Evolutionary conservation across 1,140 invertebrate genomes (phyloP).

Genomic region (Zeugodacus cucurbitae): DNA sequence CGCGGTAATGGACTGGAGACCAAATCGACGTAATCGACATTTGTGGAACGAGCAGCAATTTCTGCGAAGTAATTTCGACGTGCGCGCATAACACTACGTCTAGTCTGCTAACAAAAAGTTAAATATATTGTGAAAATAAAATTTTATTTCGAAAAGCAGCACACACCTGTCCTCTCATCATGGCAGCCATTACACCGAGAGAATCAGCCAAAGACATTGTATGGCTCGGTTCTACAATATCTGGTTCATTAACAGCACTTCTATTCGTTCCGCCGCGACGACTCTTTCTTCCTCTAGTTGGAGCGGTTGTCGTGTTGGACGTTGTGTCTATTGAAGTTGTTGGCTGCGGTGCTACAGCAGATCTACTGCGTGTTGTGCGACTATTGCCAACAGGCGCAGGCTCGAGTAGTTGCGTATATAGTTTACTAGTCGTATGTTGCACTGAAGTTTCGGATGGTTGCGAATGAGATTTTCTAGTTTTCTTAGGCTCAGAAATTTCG

Average conservation of each 20-base stretch:
- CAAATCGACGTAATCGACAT: constrained; percentile 54
- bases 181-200: not conserved
- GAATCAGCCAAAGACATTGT: not conserved
- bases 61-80: constrained; percentile 47
- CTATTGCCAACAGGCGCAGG: not conserved
- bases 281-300: not conserved
- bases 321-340: not conserved
- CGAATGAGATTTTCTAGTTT: not conserved
- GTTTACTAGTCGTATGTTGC: not conserved
- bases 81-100: constrained; percentile 20
- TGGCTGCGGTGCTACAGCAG: not conserved
- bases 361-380: not conserved
- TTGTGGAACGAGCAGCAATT: constrained; percentile 48
- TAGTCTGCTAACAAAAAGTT: not conserved
- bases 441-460: not conserved
- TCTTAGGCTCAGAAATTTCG: not conserved
- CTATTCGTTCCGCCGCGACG: not conserved
- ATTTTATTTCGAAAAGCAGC: not conserved
- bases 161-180: not conserved
- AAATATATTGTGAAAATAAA: not conserved
- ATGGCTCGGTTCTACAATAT: not conserved
- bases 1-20: constrained; percentile 52
- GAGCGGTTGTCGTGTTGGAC: not conserved
- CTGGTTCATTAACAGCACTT: not conserved
- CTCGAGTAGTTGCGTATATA: no score